phyloP scores from a whole-genome alignment of 2,888 invertebrate genomes.

The Macrosoma leucophasiata region DNA sequence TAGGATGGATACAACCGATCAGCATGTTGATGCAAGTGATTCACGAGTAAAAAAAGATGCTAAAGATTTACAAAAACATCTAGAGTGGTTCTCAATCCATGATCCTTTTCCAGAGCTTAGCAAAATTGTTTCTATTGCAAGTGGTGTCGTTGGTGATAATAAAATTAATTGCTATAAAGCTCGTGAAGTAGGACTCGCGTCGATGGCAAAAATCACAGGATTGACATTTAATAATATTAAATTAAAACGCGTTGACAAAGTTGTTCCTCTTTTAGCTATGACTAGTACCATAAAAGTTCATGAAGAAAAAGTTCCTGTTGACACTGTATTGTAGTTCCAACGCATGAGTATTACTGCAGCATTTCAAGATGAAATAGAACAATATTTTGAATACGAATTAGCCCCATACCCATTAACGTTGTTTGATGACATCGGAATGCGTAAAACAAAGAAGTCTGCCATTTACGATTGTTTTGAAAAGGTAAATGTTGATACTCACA shows the following conservation, averaged over 20 bases:
- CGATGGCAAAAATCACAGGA: slow-evolving; percentile 33
- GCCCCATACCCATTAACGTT: slow-evolving; percentile 28
- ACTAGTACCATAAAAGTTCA: slow-evolving; percentile 35
- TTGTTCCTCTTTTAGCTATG: slow-evolving; percentile 35
- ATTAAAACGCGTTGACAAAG: slow-evolving; percentile 37
- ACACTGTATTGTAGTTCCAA: slow-evolving; percentile 37
- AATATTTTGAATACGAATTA: slow-evolving; percentile 29
- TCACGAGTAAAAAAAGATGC: slow-evolving; percentile 30
- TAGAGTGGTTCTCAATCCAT: no score
- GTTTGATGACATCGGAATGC: slow-evolving; percentile 28
- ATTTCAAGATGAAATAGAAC: slow-evolving; percentile 26
- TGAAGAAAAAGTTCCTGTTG: slow-evolving; percentile 32
- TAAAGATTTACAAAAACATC: slow-evolving; percentile 1
- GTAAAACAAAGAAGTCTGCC: slow-evolving; percentile 27
- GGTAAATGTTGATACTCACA: slow-evolving; percentile 22
- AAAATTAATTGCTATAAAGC: slow-evolving; percentile 28
- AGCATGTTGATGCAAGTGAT: slow-evolving; percentile 44
- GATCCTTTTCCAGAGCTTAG: no score
- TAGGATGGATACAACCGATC: slow-evolving; percentile 35
- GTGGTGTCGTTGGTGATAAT: slow-evolving; percentile 27
- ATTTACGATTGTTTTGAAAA: slow-evolving; percentile 30
- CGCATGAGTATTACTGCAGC: slow-evolving; percentile 30
- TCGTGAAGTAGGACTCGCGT: slow-evolving; percentile 33
- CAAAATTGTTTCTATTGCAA: slow-evolving; percentile 26
- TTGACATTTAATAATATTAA: slow-evolving; percentile 31